A percentile compares a stretch with the other conserved stretches of the same genome.
These are phyloP conservation scores for Cheilinus undulatus DNA, from an alignment of 2,113 vertebrate genomes.

Conservation along the genomic window DNA sequence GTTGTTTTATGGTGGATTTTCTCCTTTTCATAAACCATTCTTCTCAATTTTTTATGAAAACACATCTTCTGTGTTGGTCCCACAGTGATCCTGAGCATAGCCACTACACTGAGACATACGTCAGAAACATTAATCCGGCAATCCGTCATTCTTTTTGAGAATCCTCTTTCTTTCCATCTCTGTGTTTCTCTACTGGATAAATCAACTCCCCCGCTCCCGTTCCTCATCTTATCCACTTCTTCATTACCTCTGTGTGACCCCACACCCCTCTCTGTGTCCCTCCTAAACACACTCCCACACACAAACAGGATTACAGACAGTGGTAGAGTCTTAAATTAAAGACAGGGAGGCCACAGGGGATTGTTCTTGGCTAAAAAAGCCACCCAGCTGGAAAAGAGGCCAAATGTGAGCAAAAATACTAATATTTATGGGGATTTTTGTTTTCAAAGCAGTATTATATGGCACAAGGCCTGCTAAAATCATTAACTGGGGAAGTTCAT, in stretches of 20 bases:
- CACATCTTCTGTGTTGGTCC: slow-evolving; percentile 3
- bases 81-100: slow-evolving; percentile 5
- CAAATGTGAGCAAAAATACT: background rate
- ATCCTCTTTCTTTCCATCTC: background rate
- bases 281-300: background rate
- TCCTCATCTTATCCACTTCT: slow-evolving; percentile 33
- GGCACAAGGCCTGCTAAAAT: background rate
- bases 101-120: background rate
- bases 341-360: background rate
- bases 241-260: slow-evolving; percentile 30
- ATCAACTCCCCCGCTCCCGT: slow-evolving; percentile 6
- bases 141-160: slow-evolving; percentile 27
- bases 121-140: slow-evolving; percentile 24
- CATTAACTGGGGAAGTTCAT: background rate
- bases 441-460: background rate
- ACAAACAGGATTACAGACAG: background rate
- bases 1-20: background rate
- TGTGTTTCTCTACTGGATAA: slow-evolving; percentile 7
- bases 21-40: slow-evolving; percentile 2
- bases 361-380: background rate
- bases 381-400: background rate
- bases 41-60: slow-evolving; percentile 15
- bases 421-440: background rate
- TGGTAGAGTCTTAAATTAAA: slow-evolving; percentile 3
- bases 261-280: background rate